Evolutionary conservation across 2,888 invertebrate genomes (phyloP).

Genomic region (Nymphalis polychloros): DNA sequence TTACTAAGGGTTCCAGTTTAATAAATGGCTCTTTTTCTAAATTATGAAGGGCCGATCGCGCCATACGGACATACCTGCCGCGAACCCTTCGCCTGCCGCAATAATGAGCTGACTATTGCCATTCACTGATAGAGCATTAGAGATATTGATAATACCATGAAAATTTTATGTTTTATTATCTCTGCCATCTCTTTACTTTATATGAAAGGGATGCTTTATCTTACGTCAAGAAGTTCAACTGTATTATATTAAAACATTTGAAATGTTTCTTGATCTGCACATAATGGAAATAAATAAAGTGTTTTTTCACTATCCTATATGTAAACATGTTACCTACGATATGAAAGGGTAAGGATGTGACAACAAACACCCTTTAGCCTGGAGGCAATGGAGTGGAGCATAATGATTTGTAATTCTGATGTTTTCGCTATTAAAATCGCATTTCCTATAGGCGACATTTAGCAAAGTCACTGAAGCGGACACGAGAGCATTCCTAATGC

Average conservation of each 20-base stretch:
- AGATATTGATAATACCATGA: conserved; percentile 22
- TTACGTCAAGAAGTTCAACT: neutral
- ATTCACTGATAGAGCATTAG: conserved; percentile 43
- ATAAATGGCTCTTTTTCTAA: conserved; percentile 80
- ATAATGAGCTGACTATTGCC: conserved; percentile 66
- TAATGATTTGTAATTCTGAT: conserved; percentile 79
- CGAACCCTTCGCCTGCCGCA: conserved; percentile 66
- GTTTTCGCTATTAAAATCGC: conserved; percentile 80
- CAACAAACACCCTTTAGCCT: conserved; percentile 76
- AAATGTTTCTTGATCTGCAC: conserved; percentile 4
- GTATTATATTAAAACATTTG: neutral
- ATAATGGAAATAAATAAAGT: conserved; percentile 33
- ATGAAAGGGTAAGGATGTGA: conserved; percentile 67
- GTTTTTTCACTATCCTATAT: conserved; percentile 37
- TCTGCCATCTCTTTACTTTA: too few relatives aligned
- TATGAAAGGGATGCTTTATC: neutral
- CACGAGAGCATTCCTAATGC: conserved; percentile 64
- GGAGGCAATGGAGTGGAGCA: conserved; percentile 71
- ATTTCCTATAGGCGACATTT: conserved; percentile 77
- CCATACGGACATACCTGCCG: conserved; percentile 80
- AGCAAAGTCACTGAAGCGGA: conserved; percentile 65
- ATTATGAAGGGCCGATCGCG: conserved; percentile 77
- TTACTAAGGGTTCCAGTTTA: conserved; percentile 78
- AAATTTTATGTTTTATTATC: too few relatives aligned
- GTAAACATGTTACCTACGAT: conserved; percentile 43